Conservation (phyloP, 2,113 vertebrate genomes). For the Antechinus stuartii region DNA sequence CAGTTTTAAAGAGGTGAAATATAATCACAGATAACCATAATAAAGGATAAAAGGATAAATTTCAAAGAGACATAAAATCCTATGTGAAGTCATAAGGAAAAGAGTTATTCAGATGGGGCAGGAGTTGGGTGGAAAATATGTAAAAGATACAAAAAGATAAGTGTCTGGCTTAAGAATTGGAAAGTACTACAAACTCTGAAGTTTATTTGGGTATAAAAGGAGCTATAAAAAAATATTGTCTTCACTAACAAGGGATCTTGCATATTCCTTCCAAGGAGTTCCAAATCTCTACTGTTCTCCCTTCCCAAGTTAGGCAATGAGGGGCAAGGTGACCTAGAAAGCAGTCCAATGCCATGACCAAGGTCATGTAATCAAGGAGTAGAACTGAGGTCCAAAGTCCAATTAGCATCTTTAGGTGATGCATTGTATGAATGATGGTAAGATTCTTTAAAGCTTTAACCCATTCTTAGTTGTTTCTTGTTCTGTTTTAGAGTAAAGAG, state of each 20-base stretch:
- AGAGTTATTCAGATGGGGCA: neutral
- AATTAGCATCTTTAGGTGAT: neutral
- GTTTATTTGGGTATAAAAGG: neutral
- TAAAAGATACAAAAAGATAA: neutral
- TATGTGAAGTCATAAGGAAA: neutral
- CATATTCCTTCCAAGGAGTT: neutral
- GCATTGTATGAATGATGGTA: neutral
- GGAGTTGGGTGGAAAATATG: neutral
- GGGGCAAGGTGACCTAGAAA: neutral
- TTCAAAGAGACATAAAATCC: neutral
- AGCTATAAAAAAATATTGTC: neutral
- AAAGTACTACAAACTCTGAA: neutral
- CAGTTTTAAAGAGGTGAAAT: neutral
- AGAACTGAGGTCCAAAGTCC: neutral
- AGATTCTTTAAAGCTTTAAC: neutral
- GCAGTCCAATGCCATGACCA: fast-evolving
- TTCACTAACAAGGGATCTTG: neutral
- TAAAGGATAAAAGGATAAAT: neutral
- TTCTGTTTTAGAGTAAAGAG: neutral
- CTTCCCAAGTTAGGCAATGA: neutral
- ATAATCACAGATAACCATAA: neutral
- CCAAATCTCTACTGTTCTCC: neutral
- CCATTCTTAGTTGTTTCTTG: neutral
- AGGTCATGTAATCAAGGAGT: neutral
- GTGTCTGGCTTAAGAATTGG: neutral